Evolutionary conservation across 2,113 vertebrate species (phyloP), one percentile per base, ranked within the genome.

Genomic region (Tonatia bakeri): DNA sequence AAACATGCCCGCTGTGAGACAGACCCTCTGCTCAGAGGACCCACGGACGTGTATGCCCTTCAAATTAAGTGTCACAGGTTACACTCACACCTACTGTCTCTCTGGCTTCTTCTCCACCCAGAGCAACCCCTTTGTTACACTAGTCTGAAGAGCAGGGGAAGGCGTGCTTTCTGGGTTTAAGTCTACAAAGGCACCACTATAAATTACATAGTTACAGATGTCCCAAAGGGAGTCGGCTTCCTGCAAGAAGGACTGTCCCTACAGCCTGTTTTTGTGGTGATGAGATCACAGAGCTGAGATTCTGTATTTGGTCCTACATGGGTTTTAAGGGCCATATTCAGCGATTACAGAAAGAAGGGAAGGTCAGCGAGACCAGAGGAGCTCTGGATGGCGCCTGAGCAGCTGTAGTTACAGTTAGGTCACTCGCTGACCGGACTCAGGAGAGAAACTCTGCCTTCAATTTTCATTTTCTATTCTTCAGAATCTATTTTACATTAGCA

Each of bases 251-350:
- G 80, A 26, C 56, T 10, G 69, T 91, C 92, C 72, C 87, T 81
- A n/a, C 40, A 85, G 97, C 26, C 91, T 94, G 96, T 93, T 70
- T 97, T 92, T 96, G 96, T 94, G 97, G 97, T 65, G 75, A 90
- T 82, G 64, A 64, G 83, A 98, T 98, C 96, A 97, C 95, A 97
- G 83, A 84, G 93, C 67, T 72, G n/a, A 54, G 65, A 91, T 84
- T 93, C 97, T 95, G 91, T 33, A 82, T 87, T 97, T 93, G 75
- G 96, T 89, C 86, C 93, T 94, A 93, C 96, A 96, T 87, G 94
- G 95, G 81, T 94, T 96, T 90, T 86, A 80, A 91, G 86, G 38
- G 33, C 33, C 79, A 82, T 52, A 45, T 72, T 75, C 86, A 75
- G 72, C 93, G 97, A 97, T 98, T 97, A 97, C 2, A 54, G 95